Evolutionary conservation across 2,113 vertebrate genomes (phyloP).

Genomic region (Garra rufa): DNA sequence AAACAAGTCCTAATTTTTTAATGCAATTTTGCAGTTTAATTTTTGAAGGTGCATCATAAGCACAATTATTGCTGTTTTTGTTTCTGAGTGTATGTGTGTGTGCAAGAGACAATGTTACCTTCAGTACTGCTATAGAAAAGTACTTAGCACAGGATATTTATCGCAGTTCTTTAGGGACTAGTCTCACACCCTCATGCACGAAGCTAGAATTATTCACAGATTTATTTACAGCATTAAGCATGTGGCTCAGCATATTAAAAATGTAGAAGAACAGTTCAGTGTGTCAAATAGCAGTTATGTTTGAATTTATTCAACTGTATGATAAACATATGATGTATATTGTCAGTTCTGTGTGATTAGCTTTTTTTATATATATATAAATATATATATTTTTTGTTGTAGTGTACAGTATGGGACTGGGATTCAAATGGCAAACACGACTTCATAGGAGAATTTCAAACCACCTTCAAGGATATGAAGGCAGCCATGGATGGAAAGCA

Average conservation of each 20-base stretch:
- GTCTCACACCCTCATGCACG: background rate
- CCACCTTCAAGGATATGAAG: slow-evolving; percentile 93
- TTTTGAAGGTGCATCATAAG: background rate
- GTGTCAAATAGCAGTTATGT: background rate
- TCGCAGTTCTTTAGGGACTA: background rate
- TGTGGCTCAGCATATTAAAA: background rate
- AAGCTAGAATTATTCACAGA: background rate
- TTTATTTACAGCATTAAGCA: background rate
- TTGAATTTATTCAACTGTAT: background rate
- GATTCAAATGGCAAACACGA: slow-evolving; percentile 99
- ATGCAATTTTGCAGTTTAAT: background rate
- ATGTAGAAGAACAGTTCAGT: background rate
- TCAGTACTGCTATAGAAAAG: background rate
- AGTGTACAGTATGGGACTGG: slow-evolving; percentile 99
- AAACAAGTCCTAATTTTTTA: background rate
- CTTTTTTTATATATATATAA: too few relatives aligned
- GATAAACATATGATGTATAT: background rate
- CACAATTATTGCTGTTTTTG: background rate
- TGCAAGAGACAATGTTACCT: background rate
- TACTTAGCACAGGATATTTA: slow-evolving; percentile 1
- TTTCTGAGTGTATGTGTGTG: background rate
- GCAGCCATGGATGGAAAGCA: slow-evolving; percentile 85
- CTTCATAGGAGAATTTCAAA: slow-evolving; percentile 97
- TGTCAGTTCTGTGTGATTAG: background rate
- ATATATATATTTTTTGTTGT: slow-evolving; percentile 53